Evolutionary conservation across 2,888 invertebrate genomes (phyloP).

Genomic region (Zaprionus bogoriensis): DNA sequence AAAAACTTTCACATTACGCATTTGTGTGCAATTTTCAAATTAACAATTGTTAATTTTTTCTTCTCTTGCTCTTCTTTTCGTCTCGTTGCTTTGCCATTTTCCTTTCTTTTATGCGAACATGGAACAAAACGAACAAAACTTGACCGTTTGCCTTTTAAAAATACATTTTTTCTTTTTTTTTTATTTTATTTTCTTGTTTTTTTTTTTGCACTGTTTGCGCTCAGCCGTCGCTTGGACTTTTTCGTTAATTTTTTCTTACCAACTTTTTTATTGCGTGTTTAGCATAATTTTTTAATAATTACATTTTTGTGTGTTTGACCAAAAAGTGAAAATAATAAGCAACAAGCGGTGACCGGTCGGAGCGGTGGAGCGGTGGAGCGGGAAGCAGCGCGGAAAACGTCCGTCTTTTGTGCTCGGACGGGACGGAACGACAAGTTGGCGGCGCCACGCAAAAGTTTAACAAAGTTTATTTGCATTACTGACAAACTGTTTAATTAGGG

Average conservation of each 20-base stretch:
- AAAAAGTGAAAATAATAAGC: slow-evolving; percentile 65
- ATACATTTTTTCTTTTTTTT: slow-evolving; percentile 46
- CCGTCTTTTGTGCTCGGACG: slow-evolving; percentile 33
- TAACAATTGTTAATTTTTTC: slow-evolving; percentile 77
- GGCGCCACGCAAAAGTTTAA: slow-evolving; percentile 59
- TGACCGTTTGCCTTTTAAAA: slow-evolving; percentile 77
- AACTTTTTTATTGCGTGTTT: slow-evolving; percentile 77
- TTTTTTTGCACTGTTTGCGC: slow-evolving; percentile 22
- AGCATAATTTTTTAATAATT: slow-evolving; percentile 79
- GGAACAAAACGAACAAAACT: slow-evolving; percentile 28
- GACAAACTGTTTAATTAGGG: slow-evolving; percentile 78
- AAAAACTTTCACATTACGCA: slow-evolving; percentile 79
- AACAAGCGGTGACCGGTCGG: slow-evolving; percentile 30
- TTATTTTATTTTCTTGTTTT: slow-evolving; percentile 42
- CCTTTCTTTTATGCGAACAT: slow-evolving; percentile 44
- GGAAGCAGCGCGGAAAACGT: slow-evolving; percentile 7
- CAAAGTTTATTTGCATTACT: slow-evolving; percentile 78
- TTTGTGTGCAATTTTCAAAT: slow-evolving; percentile 79
- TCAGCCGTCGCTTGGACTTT: slow-evolving; percentile 47
- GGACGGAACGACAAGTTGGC: slow-evolving; percentile 49
- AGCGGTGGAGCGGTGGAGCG: neutral
- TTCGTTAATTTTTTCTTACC: slow-evolving; percentile 73
- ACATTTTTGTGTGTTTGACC: slow-evolving; percentile 75
- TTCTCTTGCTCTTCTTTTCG: slow-evolving; percentile 15
- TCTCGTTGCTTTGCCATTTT: slow-evolving; percentile 27